Evolutionary conservation across 1,140 invertebrate genomes (phyloP), one percentile per base, ranked within the genome.

Genomic region (Drosophila erecta): DNA sequence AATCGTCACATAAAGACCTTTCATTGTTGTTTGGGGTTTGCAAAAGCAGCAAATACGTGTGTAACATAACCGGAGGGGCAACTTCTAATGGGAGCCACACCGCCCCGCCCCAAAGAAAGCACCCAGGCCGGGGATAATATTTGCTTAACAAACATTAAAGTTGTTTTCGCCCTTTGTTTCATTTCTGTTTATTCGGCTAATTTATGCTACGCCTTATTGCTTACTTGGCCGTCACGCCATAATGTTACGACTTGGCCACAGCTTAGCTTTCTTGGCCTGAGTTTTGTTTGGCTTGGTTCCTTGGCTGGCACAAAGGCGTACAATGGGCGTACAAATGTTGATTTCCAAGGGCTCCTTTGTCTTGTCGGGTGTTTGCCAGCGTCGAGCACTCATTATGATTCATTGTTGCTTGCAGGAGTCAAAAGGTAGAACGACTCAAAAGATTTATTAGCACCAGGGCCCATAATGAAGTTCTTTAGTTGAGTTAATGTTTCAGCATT

Each of bases 131-230:
- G 47, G 40, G 17, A 47, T 75, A 74, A 74, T 85, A 80, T 86
- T 86, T 79, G 79, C 79, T 77, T 83, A 83, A 74, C 83, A 83
- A 86, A 86, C 84, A 89, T 86, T 86, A 87, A 87, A 86, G 84
- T 87, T 86, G 81, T 74, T 80, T 44, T 58, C 55, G 62, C 62
- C 64, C 47, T 79, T 76, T 70, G 56, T 77, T 76, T 76, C 69
- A 62, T 49, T 77, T 70, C 40, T 76, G 77, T 74, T 84, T 87
- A 72, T 87, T 83, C 79, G 71, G 65, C 83, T 89, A 86, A 87
- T 86, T 86, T 89, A 86, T 86, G 84, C 83, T 87, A 89, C 70
- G 83, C 70, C 77, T 86, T 86, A 87, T 83, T 81, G 83, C 79
- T 81, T 86, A 77, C 64, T 87, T 76, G 76, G 69, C 78, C 74